A percentile compares a stretch with the other conserved stretches of the same genome.
Conservation (phyloP, 2,797 vertebrate species). For the Corythornis leucogaster region DNA sequence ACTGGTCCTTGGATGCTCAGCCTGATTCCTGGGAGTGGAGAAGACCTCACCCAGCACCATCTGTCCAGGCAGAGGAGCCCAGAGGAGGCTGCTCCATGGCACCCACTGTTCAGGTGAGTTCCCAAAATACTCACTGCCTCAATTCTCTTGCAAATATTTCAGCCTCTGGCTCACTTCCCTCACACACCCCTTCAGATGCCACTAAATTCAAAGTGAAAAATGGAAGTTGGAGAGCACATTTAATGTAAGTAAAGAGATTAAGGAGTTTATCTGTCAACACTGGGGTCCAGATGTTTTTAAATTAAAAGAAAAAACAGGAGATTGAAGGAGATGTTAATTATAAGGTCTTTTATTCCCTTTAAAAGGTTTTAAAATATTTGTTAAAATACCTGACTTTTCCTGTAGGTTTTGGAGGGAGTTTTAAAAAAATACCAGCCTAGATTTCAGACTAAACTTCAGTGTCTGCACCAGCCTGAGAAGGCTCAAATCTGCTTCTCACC, state of each 20-base stretch:
- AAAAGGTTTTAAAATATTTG: conserved; percentile 46
- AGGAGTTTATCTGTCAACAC: conserved; percentile 71
- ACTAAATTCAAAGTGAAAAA: conserved; percentile 50
- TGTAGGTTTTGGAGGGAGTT: conserved; percentile 43
- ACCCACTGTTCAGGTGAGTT: not conserved
- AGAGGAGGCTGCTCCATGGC: not conserved
- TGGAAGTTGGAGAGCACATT: conserved; percentile 30
- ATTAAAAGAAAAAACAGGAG: conserved; percentile 47
- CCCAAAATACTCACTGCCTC: conserved; percentile 8
- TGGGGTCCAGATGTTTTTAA: conserved; percentile 64
- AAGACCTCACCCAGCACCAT: not conserved
- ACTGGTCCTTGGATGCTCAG: not conserved
- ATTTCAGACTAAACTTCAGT: conserved; percentile 38
- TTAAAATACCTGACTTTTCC: conserved; percentile 54
- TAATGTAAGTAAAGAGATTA: conserved; percentile 60
- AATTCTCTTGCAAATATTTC: not conserved
- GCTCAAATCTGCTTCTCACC: not conserved
- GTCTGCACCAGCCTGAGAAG: not conserved
- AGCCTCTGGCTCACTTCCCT: not conserved
- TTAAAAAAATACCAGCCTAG: not conserved
- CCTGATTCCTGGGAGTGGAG: not conserved
- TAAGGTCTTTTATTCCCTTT: conserved; percentile 41
- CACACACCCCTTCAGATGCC: not conserved
- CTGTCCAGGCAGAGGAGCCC: not conserved
- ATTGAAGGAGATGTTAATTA: conserved; percentile 42